Evolutionary conservation across 1,140 invertebrate species (phyloP).

Genomic region (Rhynchophorus ferrugineus): DNA sequence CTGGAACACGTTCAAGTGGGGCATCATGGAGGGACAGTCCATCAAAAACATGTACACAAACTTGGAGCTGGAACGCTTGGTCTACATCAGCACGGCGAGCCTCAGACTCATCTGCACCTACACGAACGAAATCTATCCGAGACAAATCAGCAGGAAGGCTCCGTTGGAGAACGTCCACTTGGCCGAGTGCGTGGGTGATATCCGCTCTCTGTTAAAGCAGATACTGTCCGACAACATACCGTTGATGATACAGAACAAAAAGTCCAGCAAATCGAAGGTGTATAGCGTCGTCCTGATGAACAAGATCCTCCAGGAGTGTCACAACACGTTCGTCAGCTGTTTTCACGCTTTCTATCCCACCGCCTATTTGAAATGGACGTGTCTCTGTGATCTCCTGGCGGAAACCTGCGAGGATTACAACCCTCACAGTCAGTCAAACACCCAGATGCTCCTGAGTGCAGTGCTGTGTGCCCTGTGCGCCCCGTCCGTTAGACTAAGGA

Average conservation of each 20-base stretch:
- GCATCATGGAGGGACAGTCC: constrained; percentile 44
- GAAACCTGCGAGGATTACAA: constrained; percentile 59
- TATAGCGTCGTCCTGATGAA: constrained; percentile 46
- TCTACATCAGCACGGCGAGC: constrained; percentile 78
- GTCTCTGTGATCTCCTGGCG: constrained; percentile 76
- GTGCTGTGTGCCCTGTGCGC: constrained; percentile 74
- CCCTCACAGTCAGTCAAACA: constrained; percentile 34
- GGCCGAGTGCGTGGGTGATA: constrained; percentile 80
- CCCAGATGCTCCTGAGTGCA: constrained; percentile 68
- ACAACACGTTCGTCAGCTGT: constrained; percentile 82
- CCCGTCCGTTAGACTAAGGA: constrained; percentile 67
- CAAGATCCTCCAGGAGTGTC: constrained; percentile 80
- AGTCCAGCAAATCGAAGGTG: constrained; percentile 25
- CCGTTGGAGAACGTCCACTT: constrained; percentile 65
- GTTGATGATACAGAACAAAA: constrained; percentile 30
- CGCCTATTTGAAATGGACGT: constrained; percentile 85
- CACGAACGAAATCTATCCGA: constrained; percentile 84
- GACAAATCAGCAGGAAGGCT: constrained; percentile 50
- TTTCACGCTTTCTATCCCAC: constrained; percentile 96
- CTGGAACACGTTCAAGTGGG: constrained; percentile 68
- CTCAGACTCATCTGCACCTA: constrained; percentile 75
- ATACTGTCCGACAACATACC: constrained; percentile 74
- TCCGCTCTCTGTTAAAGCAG: constrained; percentile 69
- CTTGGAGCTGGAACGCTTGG: constrained; percentile 73
- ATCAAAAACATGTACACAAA: constrained; percentile 46